These are phyloP conservation scores for Leptoclinus maculatus DNA, from an alignment of 2,797 vertebrate genomes.

Conservation along the genomic window DNA sequence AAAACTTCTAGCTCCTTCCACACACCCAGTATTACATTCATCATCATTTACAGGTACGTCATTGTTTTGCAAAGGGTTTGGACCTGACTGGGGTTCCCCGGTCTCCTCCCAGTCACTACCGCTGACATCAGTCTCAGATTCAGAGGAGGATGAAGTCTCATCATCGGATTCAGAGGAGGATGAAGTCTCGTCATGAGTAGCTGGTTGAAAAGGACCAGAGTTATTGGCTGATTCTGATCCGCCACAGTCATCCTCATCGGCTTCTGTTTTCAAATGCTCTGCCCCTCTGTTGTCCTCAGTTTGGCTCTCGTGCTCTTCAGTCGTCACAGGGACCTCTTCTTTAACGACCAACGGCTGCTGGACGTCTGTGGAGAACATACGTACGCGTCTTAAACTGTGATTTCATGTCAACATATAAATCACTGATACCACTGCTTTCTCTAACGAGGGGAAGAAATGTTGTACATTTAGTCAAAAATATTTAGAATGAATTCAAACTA, in stretches of 20 bases:
- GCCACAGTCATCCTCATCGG: not conserved
- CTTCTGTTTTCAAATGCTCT: not conserved
- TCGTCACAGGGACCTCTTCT: not conserved
- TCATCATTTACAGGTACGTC: not conserved
- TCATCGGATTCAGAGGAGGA: not conserved
- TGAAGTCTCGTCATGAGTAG: not conserved
- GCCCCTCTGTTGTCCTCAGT: not conserved
- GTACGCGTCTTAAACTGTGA: not conserved
- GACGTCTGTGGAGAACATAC: not conserved
- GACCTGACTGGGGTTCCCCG: not conserved
- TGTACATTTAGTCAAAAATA: too few species aligned
- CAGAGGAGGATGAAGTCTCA: not conserved
- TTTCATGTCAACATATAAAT: not conserved
- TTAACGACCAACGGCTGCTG: not conserved
- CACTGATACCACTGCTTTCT: not conserved
- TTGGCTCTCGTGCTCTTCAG: not conserved
- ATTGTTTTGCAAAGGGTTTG: not conserved
- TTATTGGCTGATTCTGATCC: not conserved
- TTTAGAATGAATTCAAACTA: too few species aligned
- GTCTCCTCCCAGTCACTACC: not conserved
- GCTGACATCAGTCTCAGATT: not conserved
- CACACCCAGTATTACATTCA: not conserved
- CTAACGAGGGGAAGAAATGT: not conserved
- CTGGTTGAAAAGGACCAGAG: not conserved
- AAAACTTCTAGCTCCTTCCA: not conserved